Evolutionary conservation across 2,888 invertebrate genomes (phyloP), one percentile per base, ranked within the genome.

Genomic region (Cordilura impudica): DNA sequence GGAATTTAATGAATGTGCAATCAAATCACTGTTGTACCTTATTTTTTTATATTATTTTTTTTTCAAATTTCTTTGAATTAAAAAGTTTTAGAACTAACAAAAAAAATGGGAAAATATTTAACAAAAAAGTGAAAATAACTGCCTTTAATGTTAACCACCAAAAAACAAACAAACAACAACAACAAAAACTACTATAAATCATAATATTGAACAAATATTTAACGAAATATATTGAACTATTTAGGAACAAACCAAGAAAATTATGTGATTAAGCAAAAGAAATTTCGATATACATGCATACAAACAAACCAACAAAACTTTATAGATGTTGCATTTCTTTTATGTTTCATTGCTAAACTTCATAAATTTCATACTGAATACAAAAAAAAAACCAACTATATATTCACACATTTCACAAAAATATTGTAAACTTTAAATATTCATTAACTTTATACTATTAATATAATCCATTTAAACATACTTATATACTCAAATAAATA

Each of bases 121-220:
- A 31, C 60, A 49, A 78, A 63, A 61, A 74, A 70, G 65, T 66
- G 26, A 74, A 79, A 75, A 75, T 29, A 79, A 79, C 79, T 79
- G 79, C 79, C 79, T 79, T 79, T 51, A 75, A 75, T 72, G 75
- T 79, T 75, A 75, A 79, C 67, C 71, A 79, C 73, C 67, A 71
- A 71, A 54, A 47, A 31, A 6, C n/a, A 12, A 19, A 8, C 18
- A 14, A 26, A n/a, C 21, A 71, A 39, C 14, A n/a, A 23, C 29
- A 39, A 71, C 10, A 51, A 61, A 60, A 43, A 51, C 29, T 47
- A 45, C 39, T 16, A 26, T 19, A 6, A 39, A 43, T 12, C 29
- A 6, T 23, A 43, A 65, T 51, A 80, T 66, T 61, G 10, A 56
- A 61, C 43, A 54, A 39, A 72, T 6, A 58, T n/a, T n/a, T n/a